phyloP scores from a whole-genome alignment of 1,140 invertebrate genomes.

The Ruditapes philippinarum region DNA sequence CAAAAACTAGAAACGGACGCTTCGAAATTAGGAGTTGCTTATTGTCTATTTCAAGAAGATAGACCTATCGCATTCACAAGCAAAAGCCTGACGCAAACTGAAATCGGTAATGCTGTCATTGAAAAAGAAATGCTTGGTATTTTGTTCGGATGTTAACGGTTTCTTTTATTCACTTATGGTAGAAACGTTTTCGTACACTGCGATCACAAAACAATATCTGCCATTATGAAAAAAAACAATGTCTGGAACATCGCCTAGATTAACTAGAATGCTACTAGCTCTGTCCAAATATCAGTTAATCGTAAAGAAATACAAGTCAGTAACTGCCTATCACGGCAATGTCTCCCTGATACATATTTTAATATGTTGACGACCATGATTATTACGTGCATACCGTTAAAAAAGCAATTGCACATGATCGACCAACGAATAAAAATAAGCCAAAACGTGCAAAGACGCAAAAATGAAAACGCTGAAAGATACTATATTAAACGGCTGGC shows the following conservation, averaged over 20 bases:
- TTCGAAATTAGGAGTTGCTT: no score
- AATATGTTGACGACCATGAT: neutral
- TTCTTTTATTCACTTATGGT: no score
- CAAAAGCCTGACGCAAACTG: constrained; percentile 83
- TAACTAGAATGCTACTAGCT: neutral
- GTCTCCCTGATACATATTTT: constrained; percentile 20
- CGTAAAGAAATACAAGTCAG: constrained; percentile 27
- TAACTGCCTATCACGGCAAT: constrained; percentile 22
- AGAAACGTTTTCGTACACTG: constrained; percentile 73
- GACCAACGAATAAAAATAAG: no score
- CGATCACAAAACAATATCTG: constrained; percentile 81
- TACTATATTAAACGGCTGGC: no score
- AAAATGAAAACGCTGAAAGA: no score
- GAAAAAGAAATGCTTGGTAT: constrained; percentile 87
- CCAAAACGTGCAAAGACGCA: no score
- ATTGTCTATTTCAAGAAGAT: constrained; percentile 86
- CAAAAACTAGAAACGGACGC: no score
- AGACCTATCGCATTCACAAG: constrained; percentile 86
- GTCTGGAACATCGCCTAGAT: neutral
- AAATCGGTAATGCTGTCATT: constrained; percentile 87
- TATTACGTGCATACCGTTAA: neutral
- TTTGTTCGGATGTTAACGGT: constrained; percentile 82
- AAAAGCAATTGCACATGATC: neutral
- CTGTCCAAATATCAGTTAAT: neutral
- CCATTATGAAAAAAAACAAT: constrained; percentile 36